Conservation (phyloP, 2,888 invertebrate genomes). For the Odontocerum albicorne region DNA sequence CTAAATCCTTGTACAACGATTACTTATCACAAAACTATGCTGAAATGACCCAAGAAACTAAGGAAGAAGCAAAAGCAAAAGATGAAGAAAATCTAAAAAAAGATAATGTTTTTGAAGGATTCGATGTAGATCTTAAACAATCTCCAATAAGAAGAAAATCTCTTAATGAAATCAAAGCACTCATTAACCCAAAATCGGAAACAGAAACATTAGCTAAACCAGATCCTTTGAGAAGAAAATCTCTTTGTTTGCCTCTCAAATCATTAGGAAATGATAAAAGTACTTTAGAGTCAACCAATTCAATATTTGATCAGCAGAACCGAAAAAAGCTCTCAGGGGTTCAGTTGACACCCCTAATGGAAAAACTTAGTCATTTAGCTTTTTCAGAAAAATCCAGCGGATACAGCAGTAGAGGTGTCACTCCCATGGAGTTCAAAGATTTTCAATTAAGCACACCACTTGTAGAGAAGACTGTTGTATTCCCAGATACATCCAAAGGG, state of each 20-base stretch:
- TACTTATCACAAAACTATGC: constrained; percentile 68
- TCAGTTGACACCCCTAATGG: constrained; percentile 79
- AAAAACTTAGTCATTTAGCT: constrained; percentile 74
- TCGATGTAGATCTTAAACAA: constrained; percentile 51
- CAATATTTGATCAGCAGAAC: constrained; percentile 46
- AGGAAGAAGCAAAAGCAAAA: constrained; percentile 6
- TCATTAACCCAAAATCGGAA: constrained; percentile 40
- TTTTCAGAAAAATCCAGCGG: constrained; percentile 69
- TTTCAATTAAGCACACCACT: constrained; percentile 39
- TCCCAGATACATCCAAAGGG: constrained; percentile 20
- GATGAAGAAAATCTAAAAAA: not conserved
- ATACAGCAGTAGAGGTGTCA: constrained; percentile 69
- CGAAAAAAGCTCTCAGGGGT: constrained; percentile 65
- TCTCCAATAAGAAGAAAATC: constrained; percentile 45
- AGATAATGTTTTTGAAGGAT: constrained; percentile 49
- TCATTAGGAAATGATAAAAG: constrained; percentile 52
- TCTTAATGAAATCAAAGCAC: constrained; percentile 14
- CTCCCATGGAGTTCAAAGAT: constrained; percentile 55
- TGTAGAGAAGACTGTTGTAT: constrained; percentile 29
- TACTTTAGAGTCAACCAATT: constrained; percentile 41
- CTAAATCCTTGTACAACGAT: constrained; percentile 70
- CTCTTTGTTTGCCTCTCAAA: constrained; percentile 73
- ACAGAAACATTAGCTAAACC: constrained; percentile 45
- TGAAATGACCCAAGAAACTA: constrained; percentile 43
- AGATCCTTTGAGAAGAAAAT: constrained; percentile 55